These are phyloP conservation scores for Sebastes jordani DNA, from an alignment of 2,797 vertebrate genomes.

Conservation along the genomic window DNA sequence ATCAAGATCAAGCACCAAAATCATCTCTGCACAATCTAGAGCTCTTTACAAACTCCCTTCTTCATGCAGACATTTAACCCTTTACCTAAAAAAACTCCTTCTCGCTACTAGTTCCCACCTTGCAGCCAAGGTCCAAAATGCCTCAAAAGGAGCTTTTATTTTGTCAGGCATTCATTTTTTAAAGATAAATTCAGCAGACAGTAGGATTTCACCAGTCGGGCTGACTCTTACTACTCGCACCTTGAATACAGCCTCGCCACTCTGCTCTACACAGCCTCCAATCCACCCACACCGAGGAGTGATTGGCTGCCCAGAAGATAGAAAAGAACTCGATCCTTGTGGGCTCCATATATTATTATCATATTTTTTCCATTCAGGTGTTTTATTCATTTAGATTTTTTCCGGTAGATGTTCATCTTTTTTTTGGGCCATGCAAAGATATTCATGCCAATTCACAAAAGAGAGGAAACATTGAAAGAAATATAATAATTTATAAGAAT, in stretches of 20 bases:
- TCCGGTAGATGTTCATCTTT: background rate
- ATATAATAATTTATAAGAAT: background rate
- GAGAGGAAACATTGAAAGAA: background rate
- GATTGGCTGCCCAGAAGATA: slow-evolving; percentile 36
- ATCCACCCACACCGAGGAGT: slow-evolving; percentile 42
- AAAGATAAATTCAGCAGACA: slow-evolving; percentile 12
- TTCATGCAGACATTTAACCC: background rate
- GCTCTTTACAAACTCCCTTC: background rate
- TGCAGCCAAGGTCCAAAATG: background rate
- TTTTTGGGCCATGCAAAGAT: background rate
- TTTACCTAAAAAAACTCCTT: background rate
- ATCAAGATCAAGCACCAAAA: slow-evolving; percentile 14
- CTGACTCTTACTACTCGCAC: slow-evolving; percentile 16
- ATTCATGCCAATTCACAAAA: slow-evolving; percentile 3
- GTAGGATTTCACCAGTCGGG: slow-evolving; percentile 15
- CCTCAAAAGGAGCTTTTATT: background rate
- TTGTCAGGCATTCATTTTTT: slow-evolving; percentile 1
- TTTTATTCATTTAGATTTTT: slow-evolving; percentile 22
- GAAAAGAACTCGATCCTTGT: slow-evolving; percentile 20
- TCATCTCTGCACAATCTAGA: background rate
- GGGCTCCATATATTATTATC: background rate
- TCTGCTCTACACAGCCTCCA: slow-evolving; percentile 37
- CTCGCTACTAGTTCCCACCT: background rate
- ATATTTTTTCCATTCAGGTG: slow-evolving; percentile 24
- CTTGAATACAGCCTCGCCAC: slow-evolving; percentile 22